These are phyloP conservation scores for Ageneiosus marmoratus DNA, from an alignment of 2,113 vertebrate genomes.

Conservation along the genomic window DNA sequence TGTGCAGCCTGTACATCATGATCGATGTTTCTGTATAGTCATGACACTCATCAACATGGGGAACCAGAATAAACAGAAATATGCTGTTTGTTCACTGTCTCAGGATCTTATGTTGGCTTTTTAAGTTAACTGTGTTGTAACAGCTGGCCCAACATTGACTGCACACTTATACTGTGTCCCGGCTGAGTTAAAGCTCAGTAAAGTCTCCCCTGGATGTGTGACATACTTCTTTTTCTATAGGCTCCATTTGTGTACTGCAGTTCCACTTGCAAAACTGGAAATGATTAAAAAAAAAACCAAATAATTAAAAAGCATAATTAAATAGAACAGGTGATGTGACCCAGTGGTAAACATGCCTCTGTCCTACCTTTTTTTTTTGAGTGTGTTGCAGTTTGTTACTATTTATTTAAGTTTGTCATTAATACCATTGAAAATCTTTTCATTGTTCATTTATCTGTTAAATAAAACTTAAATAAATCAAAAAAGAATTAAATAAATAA, in stretches of 20 bases:
- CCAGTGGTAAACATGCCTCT: too few relatives aligned
- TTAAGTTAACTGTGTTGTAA: slow-evolving; percentile 1
- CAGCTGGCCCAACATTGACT: slow-evolving; percentile 9
- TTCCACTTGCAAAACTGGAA: too few relatives aligned
- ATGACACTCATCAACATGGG: neutral
- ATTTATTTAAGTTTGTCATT: too few relatives aligned
- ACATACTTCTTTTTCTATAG: neutral
- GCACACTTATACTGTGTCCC: neutral
- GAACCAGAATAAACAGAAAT: slow-evolving; percentile 1
- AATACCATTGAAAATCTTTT: too few relatives aligned
- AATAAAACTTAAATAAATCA: too few relatives aligned
- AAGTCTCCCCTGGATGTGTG: neutral
- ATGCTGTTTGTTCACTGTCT: slow-evolving; percentile 17
- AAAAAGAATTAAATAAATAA: too few relatives aligned
- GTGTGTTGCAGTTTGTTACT: too few relatives aligned
- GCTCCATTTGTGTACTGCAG: neutral
- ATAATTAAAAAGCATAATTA: too few relatives aligned
- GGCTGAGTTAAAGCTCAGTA: neutral
- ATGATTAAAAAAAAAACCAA: too few relatives aligned
- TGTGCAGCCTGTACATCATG: neutral
- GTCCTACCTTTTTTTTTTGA: too few relatives aligned
- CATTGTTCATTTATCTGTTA: too few relatives aligned
- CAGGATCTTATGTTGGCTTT: neutral
- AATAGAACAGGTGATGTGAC: too few relatives aligned
- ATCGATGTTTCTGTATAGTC: neutral